Evolutionary conservation across 2,113 vertebrate species (phyloP), one percentile per base, ranked within the genome.

Genomic region (Phyllostomus discolor): DNA sequence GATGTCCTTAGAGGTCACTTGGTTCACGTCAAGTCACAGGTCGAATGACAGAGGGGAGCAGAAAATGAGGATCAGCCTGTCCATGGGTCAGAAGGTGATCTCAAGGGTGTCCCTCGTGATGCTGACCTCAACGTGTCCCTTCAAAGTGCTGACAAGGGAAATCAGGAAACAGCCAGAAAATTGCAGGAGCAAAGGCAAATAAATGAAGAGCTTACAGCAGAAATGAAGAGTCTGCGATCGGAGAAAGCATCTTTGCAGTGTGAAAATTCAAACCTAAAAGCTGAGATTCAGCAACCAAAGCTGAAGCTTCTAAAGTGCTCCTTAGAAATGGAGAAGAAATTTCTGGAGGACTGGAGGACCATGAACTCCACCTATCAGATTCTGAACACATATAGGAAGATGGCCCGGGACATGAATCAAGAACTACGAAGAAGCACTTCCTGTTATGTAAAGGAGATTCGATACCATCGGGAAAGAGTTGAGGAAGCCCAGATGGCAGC

Each of bases 21-120:
- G 72, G 22, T 9, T 59, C 57, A 26, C 9, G 24, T 59, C 57
- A 59, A 59, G 22, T 26, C 24, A 10, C 57, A 59, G 57, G 24
- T 57, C 20, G 57, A 59, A 26, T 2, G 24, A 26, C 57, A 59
- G 43, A 57, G 16, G 33, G 33, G 9, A 20, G 46, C 64, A 5
- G 41, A 17, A 33, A 10, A 12, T 1, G 33, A 1, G 11, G 24
- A 57, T 22, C 11, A 1, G 8, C 5, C 16, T 0, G 1, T 6
- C 33, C 10, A 0, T 1, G 15, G 12, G 10, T 22, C 5, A 3
- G 52, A n/a, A 9, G 50, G 4, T 8, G 41, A 26, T 10, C 33
- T 12, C 41, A 11, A 43, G 70, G 33, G 17, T 19, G 5, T 33
- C 54, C 1, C 4, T 15, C 7, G 6, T 0, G 26, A 10, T 22